phyloP scores from a whole-genome alignment of 2,888 invertebrate species.

The Pristionchus arcanus region DNA sequence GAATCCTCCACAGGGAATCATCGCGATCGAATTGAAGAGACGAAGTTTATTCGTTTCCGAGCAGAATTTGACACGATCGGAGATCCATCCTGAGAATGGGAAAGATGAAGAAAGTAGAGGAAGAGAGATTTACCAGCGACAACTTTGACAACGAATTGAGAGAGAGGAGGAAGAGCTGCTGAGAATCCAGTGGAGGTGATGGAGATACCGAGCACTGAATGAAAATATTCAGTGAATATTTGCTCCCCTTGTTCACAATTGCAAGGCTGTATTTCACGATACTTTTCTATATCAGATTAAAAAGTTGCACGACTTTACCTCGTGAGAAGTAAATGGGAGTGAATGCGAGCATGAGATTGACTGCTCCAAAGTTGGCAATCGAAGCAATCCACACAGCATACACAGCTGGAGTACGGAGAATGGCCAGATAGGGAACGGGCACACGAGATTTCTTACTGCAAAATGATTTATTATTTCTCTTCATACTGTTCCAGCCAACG shows the following conservation, averaged over 20 bases:
- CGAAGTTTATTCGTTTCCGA: constrained; percentile 76
- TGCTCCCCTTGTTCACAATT: neutral
- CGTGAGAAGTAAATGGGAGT: constrained; percentile 72
- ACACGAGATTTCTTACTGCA: constrained; percentile 71
- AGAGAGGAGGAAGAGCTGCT: constrained; percentile 76
- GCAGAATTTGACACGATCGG: constrained; percentile 71
- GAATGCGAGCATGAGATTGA: constrained; percentile 78
- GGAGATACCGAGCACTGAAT: constrained; percentile 74
- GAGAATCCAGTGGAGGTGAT: constrained; percentile 75
- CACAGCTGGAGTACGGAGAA: constrained; percentile 73
- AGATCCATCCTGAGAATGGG: constrained; percentile 60
- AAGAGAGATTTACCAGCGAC: constrained; percentile 62
- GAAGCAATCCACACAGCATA: constrained; percentile 78
- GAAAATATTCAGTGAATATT: neutral
- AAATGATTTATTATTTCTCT: neutral
- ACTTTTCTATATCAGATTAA: too few species aligned
- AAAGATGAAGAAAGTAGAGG: neutral
- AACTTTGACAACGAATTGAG: constrained; percentile 75
- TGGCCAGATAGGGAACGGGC: constrained; percentile 72
- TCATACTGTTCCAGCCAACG: neutral
- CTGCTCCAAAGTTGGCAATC: constrained; percentile 77
- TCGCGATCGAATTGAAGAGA: constrained; percentile 77
- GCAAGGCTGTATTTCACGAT: neutral
- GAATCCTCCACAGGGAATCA: constrained; percentile 70
- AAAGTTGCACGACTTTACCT: constrained; percentile 8